Evolutionary conservation across 2,888 invertebrate species (phyloP), one percentile per base, ranked within the genome.

Genomic region (Volucella inflata): DNA sequence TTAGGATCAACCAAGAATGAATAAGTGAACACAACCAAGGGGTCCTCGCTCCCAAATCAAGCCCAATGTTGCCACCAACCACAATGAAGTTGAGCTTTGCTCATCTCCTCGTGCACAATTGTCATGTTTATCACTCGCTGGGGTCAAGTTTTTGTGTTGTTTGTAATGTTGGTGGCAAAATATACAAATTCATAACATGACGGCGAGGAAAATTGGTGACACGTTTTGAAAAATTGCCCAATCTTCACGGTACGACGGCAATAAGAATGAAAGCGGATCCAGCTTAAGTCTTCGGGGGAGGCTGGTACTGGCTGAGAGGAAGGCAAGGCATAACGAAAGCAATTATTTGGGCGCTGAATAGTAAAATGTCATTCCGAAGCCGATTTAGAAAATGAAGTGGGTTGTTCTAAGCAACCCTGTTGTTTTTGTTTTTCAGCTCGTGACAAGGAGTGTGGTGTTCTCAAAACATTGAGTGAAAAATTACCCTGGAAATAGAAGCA

Each of bases 331-430:
- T 21, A 53, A 46, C 30, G 46, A 74, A 46, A 8, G 62, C 44
- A 62, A 74, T 74, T 68, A 55, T 68, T 30, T 42, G 53, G n/a
- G 46, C 62, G 53, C 12, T 62, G 46, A 64, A 16, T 36, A 55
- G 55, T 68, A 46, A 53, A 74, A 62, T 74, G 51, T 44, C 72
- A 53, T 62, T 74, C 72, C 46, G 42, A 46, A 53, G 12, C 16
- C 36, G 62, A 17, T 46, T 74, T 59, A 9, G 60, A 17, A 40
- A 60, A 60, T 59, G 51, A 62, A 30, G 59, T 40, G 40, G 50
- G 17, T 50, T 71, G 11, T 68, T 59, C 14, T 2, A 60, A 38
- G 30, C 42, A 67, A 55, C 30, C 44, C 40, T 10, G 42, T 53
- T 67, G 10, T 30, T n/a, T 50, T 38, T 51, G 8, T 65, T 38